Percentiles rank a stretch among this genome's conserved stretches.
Conservation (phyloP, 2,888 invertebrate genomes). For the Girardia tigrina region DNA sequence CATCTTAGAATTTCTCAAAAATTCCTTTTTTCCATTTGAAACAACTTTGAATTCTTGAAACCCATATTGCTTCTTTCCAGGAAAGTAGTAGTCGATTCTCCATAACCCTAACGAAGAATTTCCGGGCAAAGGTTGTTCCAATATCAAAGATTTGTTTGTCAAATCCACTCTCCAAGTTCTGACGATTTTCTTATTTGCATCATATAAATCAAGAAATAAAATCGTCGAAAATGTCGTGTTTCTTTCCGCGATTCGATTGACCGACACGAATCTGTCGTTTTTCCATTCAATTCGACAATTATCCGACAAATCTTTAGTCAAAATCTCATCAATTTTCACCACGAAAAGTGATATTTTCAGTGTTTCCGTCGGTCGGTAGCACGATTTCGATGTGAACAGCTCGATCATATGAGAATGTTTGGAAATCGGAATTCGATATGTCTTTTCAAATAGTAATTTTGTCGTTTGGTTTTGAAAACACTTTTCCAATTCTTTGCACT, state of each 20-base stretch:
- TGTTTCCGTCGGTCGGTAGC: not conserved
- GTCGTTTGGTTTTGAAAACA: not conserved
- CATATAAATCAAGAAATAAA: too few species aligned
- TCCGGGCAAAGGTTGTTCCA: not conserved
- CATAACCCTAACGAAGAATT: not conserved
- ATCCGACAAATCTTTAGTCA: not conserved
- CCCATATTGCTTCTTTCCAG: not conserved
- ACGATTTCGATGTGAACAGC: not conserved
- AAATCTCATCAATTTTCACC: constrained; percentile 8
- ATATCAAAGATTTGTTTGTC: not conserved
- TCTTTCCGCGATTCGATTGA: not conserved
- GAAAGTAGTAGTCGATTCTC: not conserved
- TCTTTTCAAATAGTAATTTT: not conserved
- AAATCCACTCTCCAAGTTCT: not conserved
- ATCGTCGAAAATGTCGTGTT: not conserved
- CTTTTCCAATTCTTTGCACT: not conserved
- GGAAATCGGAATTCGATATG: not conserved
- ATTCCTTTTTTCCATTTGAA: not conserved
- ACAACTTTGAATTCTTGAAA: not conserved
- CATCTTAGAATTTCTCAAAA: not conserved
- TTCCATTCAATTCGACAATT: not conserved
- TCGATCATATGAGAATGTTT: not conserved
- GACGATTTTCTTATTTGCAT: not conserved
- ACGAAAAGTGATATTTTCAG: not conserved
- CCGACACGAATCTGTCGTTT: not conserved